phyloP scores from a whole-genome alignment of 2,113 vertebrate species.

The Ramphastos sulfuratus region DNA sequence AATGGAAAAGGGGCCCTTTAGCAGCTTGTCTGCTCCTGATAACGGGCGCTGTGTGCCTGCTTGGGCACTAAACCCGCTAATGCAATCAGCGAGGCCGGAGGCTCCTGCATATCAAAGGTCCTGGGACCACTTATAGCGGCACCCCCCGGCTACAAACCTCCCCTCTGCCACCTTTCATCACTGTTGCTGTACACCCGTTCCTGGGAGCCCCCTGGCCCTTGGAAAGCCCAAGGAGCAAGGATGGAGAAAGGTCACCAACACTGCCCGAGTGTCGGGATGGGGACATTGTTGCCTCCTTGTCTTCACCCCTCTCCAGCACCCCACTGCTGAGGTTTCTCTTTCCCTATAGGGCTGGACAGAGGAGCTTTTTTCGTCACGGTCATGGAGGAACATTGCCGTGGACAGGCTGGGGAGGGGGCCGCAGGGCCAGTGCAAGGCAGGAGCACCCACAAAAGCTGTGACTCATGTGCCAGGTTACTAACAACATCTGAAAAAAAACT shows the following conservation, averaged over 20 bases:
- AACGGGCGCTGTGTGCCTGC: neutral
- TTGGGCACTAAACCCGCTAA: constrained; percentile 47
- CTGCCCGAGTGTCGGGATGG: neutral
- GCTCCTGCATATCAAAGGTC: constrained; percentile 59
- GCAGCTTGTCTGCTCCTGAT: constrained; percentile 41
- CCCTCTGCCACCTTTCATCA: constrained; percentile 19
- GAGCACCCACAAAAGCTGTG: neutral
- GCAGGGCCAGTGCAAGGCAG: neutral
- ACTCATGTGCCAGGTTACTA: neutral
- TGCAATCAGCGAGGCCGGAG: constrained; percentile 17
- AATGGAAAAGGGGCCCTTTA: constrained; percentile 29
- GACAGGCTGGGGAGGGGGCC: neutral
- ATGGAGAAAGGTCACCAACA: neutral
- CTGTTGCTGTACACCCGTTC: neutral
- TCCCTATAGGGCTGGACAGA: accelerated
- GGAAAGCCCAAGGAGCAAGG: neutral
- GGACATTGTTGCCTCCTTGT: accelerated
- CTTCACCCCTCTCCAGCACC: neutral
- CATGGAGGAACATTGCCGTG: neutral
- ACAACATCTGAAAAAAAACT: neutral
- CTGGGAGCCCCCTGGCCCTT: neutral
- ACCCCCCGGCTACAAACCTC: neutral
- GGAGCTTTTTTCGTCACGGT: neutral
- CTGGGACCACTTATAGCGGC: neutral
- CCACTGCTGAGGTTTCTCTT: neutral